Evolutionary conservation across 2,888 invertebrate species (phyloP).

Genomic region (Allacma fusca): DNA sequence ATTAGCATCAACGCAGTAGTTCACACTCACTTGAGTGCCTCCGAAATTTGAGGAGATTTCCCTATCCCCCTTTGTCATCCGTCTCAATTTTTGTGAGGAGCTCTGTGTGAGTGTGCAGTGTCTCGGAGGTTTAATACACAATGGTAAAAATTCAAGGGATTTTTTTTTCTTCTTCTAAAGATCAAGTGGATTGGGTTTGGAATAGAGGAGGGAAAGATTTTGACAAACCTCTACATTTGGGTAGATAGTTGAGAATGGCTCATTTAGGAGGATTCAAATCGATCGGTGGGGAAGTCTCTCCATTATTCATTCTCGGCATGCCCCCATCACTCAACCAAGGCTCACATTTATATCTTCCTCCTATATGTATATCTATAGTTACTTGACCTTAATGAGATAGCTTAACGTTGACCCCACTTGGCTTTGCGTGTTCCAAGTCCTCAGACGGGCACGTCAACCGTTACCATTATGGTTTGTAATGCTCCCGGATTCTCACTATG

Average conservation of each 20-base stretch:
- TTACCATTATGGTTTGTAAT: slow-evolving; percentile 1
- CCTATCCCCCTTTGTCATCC: no score
- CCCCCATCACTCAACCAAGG: slow-evolving; percentile 30
- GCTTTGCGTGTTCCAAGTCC: slow-evolving; percentile 17
- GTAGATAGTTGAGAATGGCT: slow-evolving; percentile 21
- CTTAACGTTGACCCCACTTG: slow-evolving; percentile 23
- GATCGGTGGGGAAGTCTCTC: slow-evolving; percentile 33
- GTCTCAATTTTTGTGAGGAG: no score
- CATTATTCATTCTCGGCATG: slow-evolving; percentile 41
- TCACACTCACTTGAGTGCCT: no score
- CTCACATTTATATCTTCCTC: not conserved
- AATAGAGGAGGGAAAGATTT: not conserved
- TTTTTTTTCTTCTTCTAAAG: no score
- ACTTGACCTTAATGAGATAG: slow-evolving; percentile 42
- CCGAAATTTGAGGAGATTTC: no score
- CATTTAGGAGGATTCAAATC: slow-evolving; percentile 37
- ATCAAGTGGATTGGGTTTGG: no score
- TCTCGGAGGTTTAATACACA: no score
- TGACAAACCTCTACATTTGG: not conserved
- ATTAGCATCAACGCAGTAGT: no score
- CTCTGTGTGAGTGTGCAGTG: no score
- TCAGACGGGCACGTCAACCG: not conserved
- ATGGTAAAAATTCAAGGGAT: no score
- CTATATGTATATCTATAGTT: not conserved
- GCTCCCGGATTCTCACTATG: slow-evolving; percentile 8